phyloP scores from a whole-genome alignment of 2,888 invertebrate genomes.

The Coelopa pilipes region DNA sequence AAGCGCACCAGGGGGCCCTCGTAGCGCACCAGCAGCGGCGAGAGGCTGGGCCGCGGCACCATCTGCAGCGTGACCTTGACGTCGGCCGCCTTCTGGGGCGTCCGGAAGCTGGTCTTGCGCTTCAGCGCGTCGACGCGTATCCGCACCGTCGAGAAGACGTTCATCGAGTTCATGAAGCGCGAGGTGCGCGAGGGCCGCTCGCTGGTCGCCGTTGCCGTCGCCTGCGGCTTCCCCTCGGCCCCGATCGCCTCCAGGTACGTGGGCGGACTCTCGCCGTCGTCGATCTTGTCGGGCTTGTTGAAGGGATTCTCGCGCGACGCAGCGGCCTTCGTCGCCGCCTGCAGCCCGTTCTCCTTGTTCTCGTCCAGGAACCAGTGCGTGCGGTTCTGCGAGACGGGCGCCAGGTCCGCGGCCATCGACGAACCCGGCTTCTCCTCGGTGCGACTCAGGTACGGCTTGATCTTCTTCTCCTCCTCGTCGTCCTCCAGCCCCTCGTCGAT shows the following conservation, averaged over 20 bases:
- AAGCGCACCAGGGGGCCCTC: conserved; percentile 65
- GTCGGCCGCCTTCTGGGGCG: conserved; percentile 50
- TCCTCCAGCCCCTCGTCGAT: conserved; percentile 49
- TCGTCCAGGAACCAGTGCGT: conserved; percentile 63
- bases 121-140: conserved; percentile 63
- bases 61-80: conserved; percentile 62
- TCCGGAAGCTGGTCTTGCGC: conserved; percentile 62
- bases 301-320: conserved; percentile 48
- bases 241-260: conserved; percentile 64
- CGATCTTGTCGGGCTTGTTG: conserved; percentile 45
- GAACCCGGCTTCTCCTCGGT: conserved; percentile 46
- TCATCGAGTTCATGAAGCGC: conserved; percentile 57
- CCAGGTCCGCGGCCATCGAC: conserved; percentile 50
- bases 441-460: conserved; percentile 51
- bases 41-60: conserved; percentile 64
- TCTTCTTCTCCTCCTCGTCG: conserved; percentile 8
- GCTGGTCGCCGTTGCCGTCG: conserved; percentile 39
- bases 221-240: conserved; percentile 37
- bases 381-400: conserved; percentile 55
- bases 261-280: conserved; percentile 62
- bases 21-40: conserved; percentile 62
- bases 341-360: conserved; percentile 40
- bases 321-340: not conserved
- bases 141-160: conserved; percentile 61
- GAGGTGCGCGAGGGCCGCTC: conserved; percentile 51